Conservation (phyloP, 1,140 invertebrate genomes). For the Augochlora pura region DNA sequence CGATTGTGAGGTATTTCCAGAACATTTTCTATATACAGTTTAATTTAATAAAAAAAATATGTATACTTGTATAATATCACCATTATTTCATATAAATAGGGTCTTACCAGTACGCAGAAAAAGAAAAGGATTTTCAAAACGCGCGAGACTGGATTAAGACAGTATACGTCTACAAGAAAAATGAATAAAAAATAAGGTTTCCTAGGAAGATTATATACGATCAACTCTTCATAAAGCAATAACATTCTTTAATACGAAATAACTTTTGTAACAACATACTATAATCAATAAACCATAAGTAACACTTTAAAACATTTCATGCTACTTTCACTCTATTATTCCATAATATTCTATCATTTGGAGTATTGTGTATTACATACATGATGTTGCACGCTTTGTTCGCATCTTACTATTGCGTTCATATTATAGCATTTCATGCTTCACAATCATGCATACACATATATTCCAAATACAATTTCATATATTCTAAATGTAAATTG, state of each 20-base stretch:
- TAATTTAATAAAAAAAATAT: background rate
- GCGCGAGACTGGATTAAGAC: background rate
- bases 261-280: background rate
- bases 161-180: constrained; percentile 5
- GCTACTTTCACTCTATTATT: background rate
- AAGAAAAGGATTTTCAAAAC: constrained; percentile 37
- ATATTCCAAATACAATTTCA: too few species aligned
- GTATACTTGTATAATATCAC: background rate
- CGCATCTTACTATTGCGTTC: background rate
- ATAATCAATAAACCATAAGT: background rate
- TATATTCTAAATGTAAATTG: too few species aligned
- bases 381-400: background rate
- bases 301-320: background rate
- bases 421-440: background rate
- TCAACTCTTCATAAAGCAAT: background rate
- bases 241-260: constrained; percentile 25
- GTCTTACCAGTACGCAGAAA: background rate
- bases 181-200: constrained; percentile 13
- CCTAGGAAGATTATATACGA: too few species aligned
- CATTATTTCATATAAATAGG: constrained; percentile 3
- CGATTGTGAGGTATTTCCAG: constrained; percentile 11
- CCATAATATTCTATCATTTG: background rate
- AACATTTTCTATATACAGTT: background rate
- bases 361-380: background rate
- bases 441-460: background rate